phyloP scores from a whole-genome alignment of 2,888 invertebrate species.

The Acrobasis consociella region DNA sequence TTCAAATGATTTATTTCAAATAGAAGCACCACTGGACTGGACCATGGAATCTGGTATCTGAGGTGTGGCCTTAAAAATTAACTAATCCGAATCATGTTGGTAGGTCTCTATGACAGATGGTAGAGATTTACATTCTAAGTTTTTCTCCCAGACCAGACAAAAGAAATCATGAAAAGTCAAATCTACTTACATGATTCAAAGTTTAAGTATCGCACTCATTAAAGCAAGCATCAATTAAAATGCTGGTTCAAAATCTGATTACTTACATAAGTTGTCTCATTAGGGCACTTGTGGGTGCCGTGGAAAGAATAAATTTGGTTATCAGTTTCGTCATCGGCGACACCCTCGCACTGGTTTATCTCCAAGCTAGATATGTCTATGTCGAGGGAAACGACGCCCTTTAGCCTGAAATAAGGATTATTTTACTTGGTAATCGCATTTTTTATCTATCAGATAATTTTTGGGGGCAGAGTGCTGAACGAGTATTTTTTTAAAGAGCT shows the following conservation, averaged over 20 bases:
- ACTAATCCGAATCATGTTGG: too few relatives aligned
- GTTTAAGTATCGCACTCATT: too few relatives aligned
- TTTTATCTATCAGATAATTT: conserved; percentile 5
- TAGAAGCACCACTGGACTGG: too few relatives aligned
- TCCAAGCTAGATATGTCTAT: conserved; percentile 91
- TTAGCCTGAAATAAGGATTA: conserved; percentile 54
- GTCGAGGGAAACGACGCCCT: conserved; percentile 84
- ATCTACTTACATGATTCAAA: too few relatives aligned
- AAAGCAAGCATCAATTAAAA: too few relatives aligned
- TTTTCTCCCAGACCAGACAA: too few relatives aligned
- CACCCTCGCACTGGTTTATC: conserved; percentile 92
- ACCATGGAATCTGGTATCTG: too few relatives aligned
- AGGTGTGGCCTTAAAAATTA: too few relatives aligned
- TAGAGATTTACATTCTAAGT: too few relatives aligned
- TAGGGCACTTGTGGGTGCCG: conserved; percentile 95
- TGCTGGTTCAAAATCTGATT: conserved; percentile 21
- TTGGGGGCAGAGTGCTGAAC: neutral
- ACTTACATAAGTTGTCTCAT: conserved; percentile 89
- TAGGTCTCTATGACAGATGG: too few relatives aligned
- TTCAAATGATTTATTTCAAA: too few relatives aligned
- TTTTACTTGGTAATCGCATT: neutral
- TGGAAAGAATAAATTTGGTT: conserved; percentile 91
- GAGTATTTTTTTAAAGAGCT: neutral
- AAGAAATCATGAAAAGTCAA: too few relatives aligned
- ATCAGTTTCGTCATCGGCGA: conserved; percentile 52